A percentile compares a stretch with the other conserved stretches of the same genome.
phyloP scores from a whole-genome alignment of 2,797 vertebrate genomes.

The Channa striata region DNA sequence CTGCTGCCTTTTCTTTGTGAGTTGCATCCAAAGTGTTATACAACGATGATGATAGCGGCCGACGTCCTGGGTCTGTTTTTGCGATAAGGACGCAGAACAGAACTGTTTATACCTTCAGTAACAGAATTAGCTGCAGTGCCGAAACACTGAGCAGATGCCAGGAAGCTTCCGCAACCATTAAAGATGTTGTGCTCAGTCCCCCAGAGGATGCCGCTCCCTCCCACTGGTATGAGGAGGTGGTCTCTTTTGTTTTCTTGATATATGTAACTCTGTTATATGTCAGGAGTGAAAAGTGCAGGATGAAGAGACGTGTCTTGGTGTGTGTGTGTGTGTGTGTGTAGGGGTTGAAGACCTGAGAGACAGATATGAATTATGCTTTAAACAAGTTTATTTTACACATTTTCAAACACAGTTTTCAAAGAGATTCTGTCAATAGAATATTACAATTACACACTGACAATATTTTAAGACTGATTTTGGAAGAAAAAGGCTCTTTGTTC shows the following conservation, averaged over 20 bases:
- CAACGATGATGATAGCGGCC: conserved; percentile 57
- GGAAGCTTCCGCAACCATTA: conserved; percentile 41
- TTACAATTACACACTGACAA: conserved; percentile 14
- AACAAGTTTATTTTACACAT: not conserved
- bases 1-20: conserved; percentile 43
- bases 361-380: no score
- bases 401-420: no score
- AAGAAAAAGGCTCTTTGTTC: conserved; percentile 7
- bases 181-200: conserved; percentile 23
- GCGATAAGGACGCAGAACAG: conserved; percentile 52
- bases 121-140: conserved; percentile 69
- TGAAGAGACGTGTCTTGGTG: not conserved
- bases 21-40: conserved; percentile 62
- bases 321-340: no score
- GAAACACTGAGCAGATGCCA: conserved; percentile 59
- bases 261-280: not conserved
- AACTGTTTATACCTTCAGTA: conserved; percentile 59
- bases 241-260: conserved; percentile 35
- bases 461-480: conserved; percentile 9
- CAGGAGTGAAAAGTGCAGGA: conserved; percentile 15
- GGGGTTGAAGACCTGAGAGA: no score
- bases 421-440: not conserved
- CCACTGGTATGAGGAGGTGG: conserved; percentile 60
- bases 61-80: conserved; percentile 51
- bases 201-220: conserved; percentile 39